These are phyloP conservation scores for Apamea sordens DNA, from an alignment of 2,888 invertebrate genomes.

Conservation along the genomic window DNA sequence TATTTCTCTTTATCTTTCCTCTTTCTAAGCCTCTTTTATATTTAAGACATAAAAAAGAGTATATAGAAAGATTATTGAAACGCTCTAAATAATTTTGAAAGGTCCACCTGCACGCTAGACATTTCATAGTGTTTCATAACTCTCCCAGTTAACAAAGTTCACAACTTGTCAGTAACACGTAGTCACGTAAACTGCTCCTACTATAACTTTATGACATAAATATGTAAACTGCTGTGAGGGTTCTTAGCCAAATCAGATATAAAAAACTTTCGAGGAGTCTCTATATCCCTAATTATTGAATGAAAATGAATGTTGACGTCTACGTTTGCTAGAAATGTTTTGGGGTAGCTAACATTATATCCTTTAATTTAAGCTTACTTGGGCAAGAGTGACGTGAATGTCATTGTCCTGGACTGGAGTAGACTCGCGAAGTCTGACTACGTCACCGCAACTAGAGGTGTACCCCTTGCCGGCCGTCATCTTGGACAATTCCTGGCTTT, in stretches of 20 bases:
- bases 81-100: too few species aligned
- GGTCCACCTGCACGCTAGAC: not conserved
- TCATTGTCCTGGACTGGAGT: slow-evolving; percentile 81
- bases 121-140: not conserved
- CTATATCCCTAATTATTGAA: not conserved
- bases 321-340: not conserved
- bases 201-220: not conserved
- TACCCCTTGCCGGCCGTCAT: slow-evolving; percentile 76
- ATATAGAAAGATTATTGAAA: too few species aligned
- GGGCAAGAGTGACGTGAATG: slow-evolving; percentile 72
- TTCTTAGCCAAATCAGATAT: not conserved
- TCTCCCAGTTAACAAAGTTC: slow-evolving; percentile 8
- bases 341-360: not conserved
- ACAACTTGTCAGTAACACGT: slow-evolving; percentile 19
- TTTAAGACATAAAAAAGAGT: too few species aligned
- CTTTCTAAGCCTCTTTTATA: not conserved
- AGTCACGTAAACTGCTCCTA: not conserved
- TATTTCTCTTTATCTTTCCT: not conserved
- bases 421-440: slow-evolving; percentile 71
- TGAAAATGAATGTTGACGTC: not conserved
- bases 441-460: slow-evolving; percentile 72
- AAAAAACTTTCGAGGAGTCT: not conserved
- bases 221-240: not conserved
- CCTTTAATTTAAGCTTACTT: slow-evolving; percentile 71
- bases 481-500: slow-evolving; percentile 80